Conservation (phyloP, 2,888 invertebrate genomes). For the Drosophila mimetica region DNA sequence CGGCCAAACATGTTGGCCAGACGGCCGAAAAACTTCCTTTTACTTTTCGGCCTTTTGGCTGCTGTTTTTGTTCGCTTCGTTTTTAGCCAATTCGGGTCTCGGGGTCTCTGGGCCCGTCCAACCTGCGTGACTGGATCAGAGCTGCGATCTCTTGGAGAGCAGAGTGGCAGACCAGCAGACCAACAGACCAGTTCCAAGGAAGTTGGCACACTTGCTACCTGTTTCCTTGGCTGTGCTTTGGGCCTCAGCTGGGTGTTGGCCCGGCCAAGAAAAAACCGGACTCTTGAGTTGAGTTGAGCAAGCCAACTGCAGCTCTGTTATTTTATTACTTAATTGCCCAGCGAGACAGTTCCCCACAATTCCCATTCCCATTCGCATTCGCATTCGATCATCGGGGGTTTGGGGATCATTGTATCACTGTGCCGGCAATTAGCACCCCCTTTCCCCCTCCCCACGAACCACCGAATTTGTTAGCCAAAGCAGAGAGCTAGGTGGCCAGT, state of each 20-base stretch:
- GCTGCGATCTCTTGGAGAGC: constrained; percentile 7
- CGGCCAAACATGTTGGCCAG: constrained; percentile 17
- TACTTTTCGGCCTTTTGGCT: constrained; percentile 67
- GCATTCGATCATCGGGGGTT: constrained; percentile 33
- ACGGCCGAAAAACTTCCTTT: constrained; percentile 60
- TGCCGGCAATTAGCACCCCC: constrained; percentile 53
- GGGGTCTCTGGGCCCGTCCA: constrained; percentile 64
- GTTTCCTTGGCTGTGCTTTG: constrained; percentile 53
- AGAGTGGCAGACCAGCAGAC: neutral
- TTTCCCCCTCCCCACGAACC: constrained; percentile 6
- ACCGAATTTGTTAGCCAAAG: constrained; percentile 50
- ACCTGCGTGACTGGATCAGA: constrained; percentile 60
- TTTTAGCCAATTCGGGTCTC: constrained; percentile 63
- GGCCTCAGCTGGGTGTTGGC: constrained; percentile 58
- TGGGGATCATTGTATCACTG: constrained; percentile 24
- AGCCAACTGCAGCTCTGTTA: constrained; percentile 39
- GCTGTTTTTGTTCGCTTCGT: no score
- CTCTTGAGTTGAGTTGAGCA: constrained; percentile 46
- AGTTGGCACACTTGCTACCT: constrained; percentile 70
- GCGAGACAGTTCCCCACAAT: constrained; percentile 39
- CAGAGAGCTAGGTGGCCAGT: neutral
- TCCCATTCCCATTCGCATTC: constrained; percentile 39
- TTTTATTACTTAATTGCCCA: constrained; percentile 66
- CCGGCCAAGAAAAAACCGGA: constrained; percentile 50
- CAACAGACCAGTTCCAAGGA: constrained; percentile 61